phyloP scores from a whole-genome alignment of 2,888 invertebrate species.

The Stenoptilia bipunctidactyla region DNA sequence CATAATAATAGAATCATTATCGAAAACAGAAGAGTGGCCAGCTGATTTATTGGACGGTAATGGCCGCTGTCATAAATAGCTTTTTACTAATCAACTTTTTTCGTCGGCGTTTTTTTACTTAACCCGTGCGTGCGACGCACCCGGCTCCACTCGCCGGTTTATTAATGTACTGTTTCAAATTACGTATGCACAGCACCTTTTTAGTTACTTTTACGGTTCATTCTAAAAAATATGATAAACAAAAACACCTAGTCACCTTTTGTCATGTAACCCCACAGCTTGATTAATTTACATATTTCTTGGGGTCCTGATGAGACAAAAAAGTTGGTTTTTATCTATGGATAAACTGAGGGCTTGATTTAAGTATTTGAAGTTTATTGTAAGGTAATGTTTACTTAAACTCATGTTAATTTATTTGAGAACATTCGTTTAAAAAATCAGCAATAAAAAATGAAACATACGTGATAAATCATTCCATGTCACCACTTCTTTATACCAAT shows the following conservation, averaged over 20 bases:
- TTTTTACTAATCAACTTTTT: slow-evolving; percentile 61
- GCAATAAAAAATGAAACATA: no score
- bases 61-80: slow-evolving; percentile 69
- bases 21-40: slow-evolving; percentile 71
- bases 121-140: slow-evolving; percentile 39
- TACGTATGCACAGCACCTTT: slow-evolving; percentile 45
- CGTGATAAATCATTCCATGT: no score
- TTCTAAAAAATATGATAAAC: slow-evolving; percentile 17
- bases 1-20: slow-evolving; percentile 72
- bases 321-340: background rate
- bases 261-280: slow-evolving; percentile 13
- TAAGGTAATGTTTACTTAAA: no score
- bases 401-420: no score
- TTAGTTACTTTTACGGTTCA: slow-evolving; percentile 15
- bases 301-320: background rate
- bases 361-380: no score
- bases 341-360: no score
- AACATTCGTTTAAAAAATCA: no score
- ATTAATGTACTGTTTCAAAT: slow-evolving; percentile 44
- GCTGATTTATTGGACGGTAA: slow-evolving; percentile 71
- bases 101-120: slow-evolving; percentile 18
- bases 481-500: no score
- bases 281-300: background rate
- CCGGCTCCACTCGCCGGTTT: slow-evolving; percentile 42
- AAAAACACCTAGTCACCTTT: slow-evolving; percentile 35